phyloP scores from a whole-genome alignment of 2,888 invertebrate genomes.

The Aphrophora alni region DNA sequence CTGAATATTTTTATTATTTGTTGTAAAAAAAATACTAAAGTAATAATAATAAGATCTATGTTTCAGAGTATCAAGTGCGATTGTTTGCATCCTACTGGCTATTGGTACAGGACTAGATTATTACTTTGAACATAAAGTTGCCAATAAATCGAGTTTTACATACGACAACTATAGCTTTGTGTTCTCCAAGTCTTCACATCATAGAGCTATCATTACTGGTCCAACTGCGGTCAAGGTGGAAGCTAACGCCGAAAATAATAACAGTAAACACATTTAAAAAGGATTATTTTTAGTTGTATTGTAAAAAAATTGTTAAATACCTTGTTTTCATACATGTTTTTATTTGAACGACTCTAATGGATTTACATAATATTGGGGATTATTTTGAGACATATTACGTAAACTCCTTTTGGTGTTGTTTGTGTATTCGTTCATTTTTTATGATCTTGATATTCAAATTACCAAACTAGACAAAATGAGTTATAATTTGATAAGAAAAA shows the following conservation, averaged over 20 bases:
- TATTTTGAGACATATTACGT: no score
- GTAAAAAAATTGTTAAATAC: background rate
- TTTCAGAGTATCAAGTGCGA: slow-evolving; percentile 46
- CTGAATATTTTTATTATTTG: no score
- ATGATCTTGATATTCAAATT: no score
- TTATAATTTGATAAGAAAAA: no score
- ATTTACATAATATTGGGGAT: no score
- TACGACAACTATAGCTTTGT: slow-evolving; percentile 52
- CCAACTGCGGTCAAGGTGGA: slow-evolving; percentile 37
- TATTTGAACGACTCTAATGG: no score
- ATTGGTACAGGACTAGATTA: slow-evolving; percentile 50
- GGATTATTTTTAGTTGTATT: background rate
- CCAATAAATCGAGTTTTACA: slow-evolving; percentile 46
- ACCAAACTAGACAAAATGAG: no score
- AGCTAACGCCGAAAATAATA: slow-evolving; percentile 30
- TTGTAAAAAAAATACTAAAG: no score
- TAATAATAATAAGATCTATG: no score
- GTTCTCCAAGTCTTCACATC: slow-evolving; percentile 46
- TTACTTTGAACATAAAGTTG: slow-evolving; percentile 44
- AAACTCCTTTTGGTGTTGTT: no score
- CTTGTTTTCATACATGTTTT: no score
- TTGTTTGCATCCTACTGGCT: slow-evolving; percentile 44
- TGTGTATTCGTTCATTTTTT: no score
- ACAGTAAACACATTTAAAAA: background rate
- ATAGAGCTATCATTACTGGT: slow-evolving; percentile 37